Evolutionary conservation across 2,797 vertebrate genomes (phyloP), one percentile per base, ranked within the genome.

Genomic region (Sebastiscus tertius): DNA sequence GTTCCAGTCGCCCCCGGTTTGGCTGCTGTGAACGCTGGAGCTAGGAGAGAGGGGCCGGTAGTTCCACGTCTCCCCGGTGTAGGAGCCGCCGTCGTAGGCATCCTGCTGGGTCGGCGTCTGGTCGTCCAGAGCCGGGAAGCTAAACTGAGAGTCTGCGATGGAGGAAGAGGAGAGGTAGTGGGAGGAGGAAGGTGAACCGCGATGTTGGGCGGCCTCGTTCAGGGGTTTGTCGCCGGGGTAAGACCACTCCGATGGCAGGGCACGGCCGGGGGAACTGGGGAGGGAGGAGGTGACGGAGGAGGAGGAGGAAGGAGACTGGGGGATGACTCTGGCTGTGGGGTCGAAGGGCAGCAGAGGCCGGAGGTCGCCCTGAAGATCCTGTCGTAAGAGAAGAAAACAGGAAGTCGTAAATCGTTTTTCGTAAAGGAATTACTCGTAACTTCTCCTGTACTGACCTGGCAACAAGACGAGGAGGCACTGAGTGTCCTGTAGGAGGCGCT

Each of bases 251-350:
- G 92, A 63, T 2, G 80, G 75, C 46, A 61, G 68, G 20, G 58
- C 12, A 5, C 1, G 18, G 11, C 65, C 20, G 7, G 72, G 72
- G 9, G 27, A 29, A 20, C 72, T 6, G 9, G 81, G 77, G 33
- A 86, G 93, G 6, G 67, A 75, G 63, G 93, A 95, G 85, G 93
- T 91, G 39, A 92, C 2, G 0, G 95, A 93, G 26, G 94, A 94
- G 81, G 96, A 61, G 24, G 94, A 94, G 77, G 95, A 46, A 85
- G 92, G 39, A 93, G 94, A 78, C 94, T 94, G 85, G 85, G 96
- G 66, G 85, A 95, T 3, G 52, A 83, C 60, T 65, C 78, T 84
- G 49, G 94, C 92, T 36, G 94, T 79, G 16, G 94, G 94, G 0
- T 95, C 94, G 70, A 93, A 94, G 70, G 90, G 93, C 36, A 92